Percentiles rank a stretch among this genome's conserved stretches.
Evolutionary conservation across 2,888 invertebrate species (phyloP).

Genomic region (Volucella bombylans): DNA sequence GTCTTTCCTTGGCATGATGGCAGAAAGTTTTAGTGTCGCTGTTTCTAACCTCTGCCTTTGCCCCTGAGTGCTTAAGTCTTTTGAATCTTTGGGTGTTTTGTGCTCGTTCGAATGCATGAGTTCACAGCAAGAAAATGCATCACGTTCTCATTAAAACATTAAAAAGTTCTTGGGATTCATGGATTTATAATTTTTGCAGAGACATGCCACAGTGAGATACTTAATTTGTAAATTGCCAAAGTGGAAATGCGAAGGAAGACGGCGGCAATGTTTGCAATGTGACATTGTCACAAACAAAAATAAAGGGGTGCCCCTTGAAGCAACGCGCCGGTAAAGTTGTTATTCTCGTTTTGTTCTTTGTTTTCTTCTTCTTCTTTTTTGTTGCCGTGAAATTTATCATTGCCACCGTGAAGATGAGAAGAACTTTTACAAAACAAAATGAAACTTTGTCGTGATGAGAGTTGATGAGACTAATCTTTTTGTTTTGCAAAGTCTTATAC

Average conservation of each 20-base stretch:
- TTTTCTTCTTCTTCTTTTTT: too few relatives aligned
- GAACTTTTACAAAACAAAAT: not conserved
- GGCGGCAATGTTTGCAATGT: constrained; percentile 36
- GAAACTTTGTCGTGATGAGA: constrained; percentile 1
- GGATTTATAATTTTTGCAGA: constrained; percentile 73
- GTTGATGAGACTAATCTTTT: too few relatives aligned
- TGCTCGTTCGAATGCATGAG: constrained; percentile 58
- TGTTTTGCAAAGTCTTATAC: too few relatives aligned
- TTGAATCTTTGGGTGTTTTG: constrained; percentile 41
- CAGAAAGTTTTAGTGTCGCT: constrained; percentile 36
- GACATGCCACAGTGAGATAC: constrained; percentile 69
- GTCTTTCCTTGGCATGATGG: constrained; percentile 28
- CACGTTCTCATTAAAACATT: constrained; percentile 74
- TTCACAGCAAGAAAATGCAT: constrained; percentile 60
- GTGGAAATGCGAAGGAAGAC: constrained; percentile 17
- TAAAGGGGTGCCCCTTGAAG: constrained; percentile 45
- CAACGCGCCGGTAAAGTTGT: constrained; percentile 14
- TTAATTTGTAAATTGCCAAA: constrained; percentile 68
- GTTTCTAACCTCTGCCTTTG: constrained; percentile 2
- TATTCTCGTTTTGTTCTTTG: not conserved
- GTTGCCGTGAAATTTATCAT: not conserved
- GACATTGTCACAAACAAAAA: constrained; percentile 52
- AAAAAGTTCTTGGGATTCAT: constrained; percentile 71
- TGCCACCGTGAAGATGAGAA: constrained; percentile 3
- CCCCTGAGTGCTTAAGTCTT: not conserved